These are phyloP conservation scores for Luidia sarsii DNA, from an alignment of 53 echinoderm and acorn worm species.

Conservation along the genomic window DNA sequence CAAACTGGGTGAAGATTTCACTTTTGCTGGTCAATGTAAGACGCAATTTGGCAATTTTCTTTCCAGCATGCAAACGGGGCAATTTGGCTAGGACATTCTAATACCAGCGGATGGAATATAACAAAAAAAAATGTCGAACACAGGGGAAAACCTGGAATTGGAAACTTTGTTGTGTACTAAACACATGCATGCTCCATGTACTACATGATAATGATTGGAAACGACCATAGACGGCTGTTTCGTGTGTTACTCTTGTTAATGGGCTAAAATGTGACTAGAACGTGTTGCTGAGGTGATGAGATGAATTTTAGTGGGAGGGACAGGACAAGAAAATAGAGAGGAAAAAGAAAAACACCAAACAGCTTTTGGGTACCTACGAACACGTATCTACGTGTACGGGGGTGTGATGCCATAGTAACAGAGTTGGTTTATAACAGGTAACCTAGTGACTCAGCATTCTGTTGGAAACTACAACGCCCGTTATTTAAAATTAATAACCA, in stretches of 20 bases:
- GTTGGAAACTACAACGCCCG: too few relatives aligned
- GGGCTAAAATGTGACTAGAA: not conserved
- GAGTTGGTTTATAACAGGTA: too few relatives aligned
- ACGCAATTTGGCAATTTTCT: too few relatives aligned
- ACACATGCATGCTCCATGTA: slow-evolving; percentile 47
- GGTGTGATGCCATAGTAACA: too few relatives aligned
- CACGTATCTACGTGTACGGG: too few relatives aligned
- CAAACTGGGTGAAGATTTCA: too few relatives aligned
- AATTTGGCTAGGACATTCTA: slow-evolving; percentile 47
- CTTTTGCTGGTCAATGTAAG: slow-evolving; percentile 36
- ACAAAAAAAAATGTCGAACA: slow-evolving; percentile 28
- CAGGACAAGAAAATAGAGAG: too few relatives aligned
- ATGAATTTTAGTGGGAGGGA: not conserved
- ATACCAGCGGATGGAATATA: slow-evolving; percentile 28
- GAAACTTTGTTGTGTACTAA: slow-evolving; percentile 28
- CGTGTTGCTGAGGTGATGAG: not conserved
- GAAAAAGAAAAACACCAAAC: slow-evolving; percentile 14
- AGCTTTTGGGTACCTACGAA: not conserved
- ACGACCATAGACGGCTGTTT: slow-evolving; percentile 42
- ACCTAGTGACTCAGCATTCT: too few relatives aligned
- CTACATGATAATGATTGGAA: slow-evolving; percentile 37
- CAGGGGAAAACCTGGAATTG: slow-evolving; percentile 61
- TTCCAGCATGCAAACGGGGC: slow-evolving; percentile 53
- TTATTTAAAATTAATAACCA: too few relatives aligned
- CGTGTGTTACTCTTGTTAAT: not conserved